phyloP scores from a whole-genome alignment of 1,140 invertebrate species.

The Brachystomella parvula region DNA sequence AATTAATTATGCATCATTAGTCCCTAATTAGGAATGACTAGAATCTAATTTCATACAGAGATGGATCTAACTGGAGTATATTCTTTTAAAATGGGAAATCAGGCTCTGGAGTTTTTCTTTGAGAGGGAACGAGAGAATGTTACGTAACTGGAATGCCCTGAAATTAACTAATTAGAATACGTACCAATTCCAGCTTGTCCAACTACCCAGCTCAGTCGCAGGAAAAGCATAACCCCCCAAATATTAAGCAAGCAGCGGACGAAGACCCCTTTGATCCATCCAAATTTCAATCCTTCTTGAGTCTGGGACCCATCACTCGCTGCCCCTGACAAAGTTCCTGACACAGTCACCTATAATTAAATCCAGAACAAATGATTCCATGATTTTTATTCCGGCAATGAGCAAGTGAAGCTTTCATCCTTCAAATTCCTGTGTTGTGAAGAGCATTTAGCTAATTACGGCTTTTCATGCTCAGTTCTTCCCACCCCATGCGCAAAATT shows the following conservation, averaged over 20 bases:
- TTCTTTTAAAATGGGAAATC: too few relatives aligned
- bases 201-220: conserved; percentile 53
- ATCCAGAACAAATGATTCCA: background rate
- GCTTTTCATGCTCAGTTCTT: too few relatives aligned
- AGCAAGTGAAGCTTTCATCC: too few relatives aligned
- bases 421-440: too few relatives aligned
- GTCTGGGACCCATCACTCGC: background rate
- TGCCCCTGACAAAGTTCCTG: background rate
- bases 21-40: background rate
- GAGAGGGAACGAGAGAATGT: too few relatives aligned
- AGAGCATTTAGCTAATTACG: too few relatives aligned
- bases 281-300: conserved; percentile 41
- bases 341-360: conserved; percentile 12
- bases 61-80: too few relatives aligned
- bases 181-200: conserved; percentile 61
- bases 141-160: too few relatives aligned
- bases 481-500: too few relatives aligned
- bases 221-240: conserved; percentile 56
- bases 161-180: conserved; percentile 1
- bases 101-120: too few relatives aligned
- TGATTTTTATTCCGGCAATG: too few relatives aligned
- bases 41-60: too few relatives aligned
- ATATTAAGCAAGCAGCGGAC: conserved; percentile 70
- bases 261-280: conserved; percentile 82
- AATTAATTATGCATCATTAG: background rate